Evolutionary conservation across 2,113 vertebrate genomes (phyloP), one percentile per base, ranked within the genome.

Genomic region (Lichenostomus cassidix): DNA sequence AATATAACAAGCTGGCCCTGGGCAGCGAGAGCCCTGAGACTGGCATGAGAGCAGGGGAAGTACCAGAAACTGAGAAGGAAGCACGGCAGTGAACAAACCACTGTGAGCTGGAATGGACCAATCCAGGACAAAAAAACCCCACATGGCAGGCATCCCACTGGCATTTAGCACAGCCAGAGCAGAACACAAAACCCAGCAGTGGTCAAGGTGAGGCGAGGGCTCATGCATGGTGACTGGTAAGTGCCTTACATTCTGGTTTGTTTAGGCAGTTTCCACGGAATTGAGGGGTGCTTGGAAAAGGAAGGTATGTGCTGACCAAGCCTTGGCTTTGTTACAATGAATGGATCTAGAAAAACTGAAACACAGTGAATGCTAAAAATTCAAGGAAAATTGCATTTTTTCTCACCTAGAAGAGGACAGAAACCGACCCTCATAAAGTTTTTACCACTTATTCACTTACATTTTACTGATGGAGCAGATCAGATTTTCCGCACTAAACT

Each of bases 21-120:
- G 96, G 90, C 94, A 97, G 97, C 87, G 94, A 90, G 83, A 95
- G 95, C 83, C 83, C 94, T 35, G 29, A 75, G 92, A 95, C 89
- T 89, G 90, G 89, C 89, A 83, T 16, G 68, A 77, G 95, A 93
- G 92, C 95, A 92, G 90, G 95, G 83, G 23, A 75, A 91, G 88
- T 46, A 93, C 62, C 46, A 83, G 80, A 83, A 80, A 85, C 7
- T 35, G 81, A 95, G 96, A 75, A 96, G 94, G 83, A 90, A 96
- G 89, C 33, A 37, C 86, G 70, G 88, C 73, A n/a, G 5, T 79
- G 73, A 95, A 84, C n/a, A 80, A 94, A 69, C n/a, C 59, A 64
- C 65, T 67, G 23, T 16, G 83, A 85, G 83, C 2, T 79, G 77
- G 58, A 95, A 63, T 33, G 55, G 73, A 86, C 74, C 90, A 94